Evolutionary conservation across 2,113 vertebrate genomes (phyloP).

Genomic region (Marmota flaviventris): DNA sequence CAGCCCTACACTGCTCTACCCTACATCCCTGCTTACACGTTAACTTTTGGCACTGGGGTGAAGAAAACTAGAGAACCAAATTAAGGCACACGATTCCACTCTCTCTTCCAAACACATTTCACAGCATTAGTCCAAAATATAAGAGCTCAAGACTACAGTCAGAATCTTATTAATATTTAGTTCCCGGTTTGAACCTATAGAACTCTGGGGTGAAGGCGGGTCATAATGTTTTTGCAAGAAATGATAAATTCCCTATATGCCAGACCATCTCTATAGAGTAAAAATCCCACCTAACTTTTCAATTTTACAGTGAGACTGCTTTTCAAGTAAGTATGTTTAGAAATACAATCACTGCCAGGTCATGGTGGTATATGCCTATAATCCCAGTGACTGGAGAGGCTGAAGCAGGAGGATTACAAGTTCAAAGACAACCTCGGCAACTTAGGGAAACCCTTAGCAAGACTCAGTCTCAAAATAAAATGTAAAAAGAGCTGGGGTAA

Average conservation of each 20-base stretch:
- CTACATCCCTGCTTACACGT: not conserved
- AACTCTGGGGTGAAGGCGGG: not conserved
- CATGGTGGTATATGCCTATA: no score
- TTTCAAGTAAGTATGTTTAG: not conserved
- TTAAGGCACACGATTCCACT: not conserved
- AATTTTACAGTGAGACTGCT: not conserved
- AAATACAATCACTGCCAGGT: not conserved
- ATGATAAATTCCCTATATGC: not conserved
- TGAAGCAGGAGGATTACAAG: no score
- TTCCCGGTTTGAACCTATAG: not conserved
- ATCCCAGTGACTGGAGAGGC: no score
- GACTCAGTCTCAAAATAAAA: no score
- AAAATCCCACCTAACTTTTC: not conserved
- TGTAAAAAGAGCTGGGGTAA: no score
- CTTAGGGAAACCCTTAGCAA: no score
- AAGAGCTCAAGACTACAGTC: not conserved
- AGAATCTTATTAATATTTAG: not conserved
- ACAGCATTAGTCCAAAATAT: not conserved
- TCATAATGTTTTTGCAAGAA: not conserved
- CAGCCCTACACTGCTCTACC: not conserved
- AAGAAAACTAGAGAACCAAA: conserved; percentile 11
- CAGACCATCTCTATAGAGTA: not conserved
- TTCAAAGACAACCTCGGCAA: no score
- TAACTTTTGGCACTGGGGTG: not conserved
- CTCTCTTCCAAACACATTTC: not conserved